phyloP scores from a whole-genome alignment of 1,140 invertebrate genomes.

The Drosophila takahashii region DNA sequence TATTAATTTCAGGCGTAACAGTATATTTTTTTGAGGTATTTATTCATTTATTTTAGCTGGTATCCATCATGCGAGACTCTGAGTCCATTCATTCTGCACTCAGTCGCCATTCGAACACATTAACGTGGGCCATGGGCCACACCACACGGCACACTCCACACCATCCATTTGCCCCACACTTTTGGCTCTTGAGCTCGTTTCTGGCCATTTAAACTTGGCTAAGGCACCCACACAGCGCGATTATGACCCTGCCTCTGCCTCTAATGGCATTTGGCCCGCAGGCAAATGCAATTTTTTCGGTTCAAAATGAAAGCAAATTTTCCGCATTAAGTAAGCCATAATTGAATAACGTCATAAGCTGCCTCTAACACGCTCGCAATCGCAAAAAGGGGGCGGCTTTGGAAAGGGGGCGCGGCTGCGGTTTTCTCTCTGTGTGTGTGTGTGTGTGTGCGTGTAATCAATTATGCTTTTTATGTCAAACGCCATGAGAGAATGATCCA shows the following conservation, averaged over 20 bases:
- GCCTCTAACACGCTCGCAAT: slow-evolving; percentile 30
- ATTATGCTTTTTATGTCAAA: slow-evolving; percentile 77
- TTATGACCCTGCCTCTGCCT: slow-evolving; percentile 29
- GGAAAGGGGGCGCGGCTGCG: slow-evolving; percentile 3
- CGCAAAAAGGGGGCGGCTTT: slow-evolving; percentile 1
- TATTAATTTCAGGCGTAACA: too few species aligned
- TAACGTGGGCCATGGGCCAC: neutral
- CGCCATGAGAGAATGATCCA: slow-evolving; percentile 40
- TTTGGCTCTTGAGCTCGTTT: slow-evolving; percentile 12
- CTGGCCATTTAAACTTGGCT: slow-evolving; percentile 38
- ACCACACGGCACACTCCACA: neutral
- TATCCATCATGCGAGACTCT: neutral
- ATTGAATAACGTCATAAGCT: slow-evolving; percentile 73
- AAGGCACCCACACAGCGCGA: slow-evolving; percentile 7
- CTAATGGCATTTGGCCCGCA: slow-evolving; percentile 64
- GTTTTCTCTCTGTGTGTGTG: slow-evolving; percentile 6
- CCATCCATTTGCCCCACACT: neutral
- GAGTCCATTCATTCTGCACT: slow-evolving; percentile 6
- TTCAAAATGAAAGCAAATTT: slow-evolving; percentile 67
- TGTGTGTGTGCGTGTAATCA: slow-evolving; percentile 60
- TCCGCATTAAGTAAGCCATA: slow-evolving; percentile 72
- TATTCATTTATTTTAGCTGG: neutral
- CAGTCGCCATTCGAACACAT: slow-evolving; percentile 13
- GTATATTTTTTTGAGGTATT: neutral
- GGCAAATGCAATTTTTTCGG: slow-evolving; percentile 65